Conservation (phyloP, 2,113 vertebrate genomes). For the Ailurus styani region DNA sequence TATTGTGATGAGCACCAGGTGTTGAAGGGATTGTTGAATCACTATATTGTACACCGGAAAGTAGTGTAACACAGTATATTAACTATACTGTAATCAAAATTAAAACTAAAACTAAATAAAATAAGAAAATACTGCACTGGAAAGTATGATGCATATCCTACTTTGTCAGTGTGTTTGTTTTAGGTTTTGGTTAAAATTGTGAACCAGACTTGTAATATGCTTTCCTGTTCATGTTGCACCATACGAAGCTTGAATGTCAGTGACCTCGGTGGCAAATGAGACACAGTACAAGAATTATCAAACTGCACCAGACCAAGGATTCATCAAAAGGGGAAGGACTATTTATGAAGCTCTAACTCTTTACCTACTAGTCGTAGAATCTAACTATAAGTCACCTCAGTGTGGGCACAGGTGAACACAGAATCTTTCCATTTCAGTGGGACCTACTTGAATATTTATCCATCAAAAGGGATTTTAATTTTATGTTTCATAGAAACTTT, state of each 20-base stretch:
- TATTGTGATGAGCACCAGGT: background rate
- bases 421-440: background rate
- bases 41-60: background rate
- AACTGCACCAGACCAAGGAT: background rate
- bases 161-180: background rate
- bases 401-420: background rate
- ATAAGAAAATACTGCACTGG: background rate
- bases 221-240: background rate
- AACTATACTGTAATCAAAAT: background rate
- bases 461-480: background rate
- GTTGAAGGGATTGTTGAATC: background rate
- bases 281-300: slow-evolving; percentile 11
- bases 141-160: background rate
- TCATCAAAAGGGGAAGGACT: slow-evolving; percentile 8
- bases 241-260: slow-evolving; percentile 15
- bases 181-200: background rate
- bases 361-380: background rate
- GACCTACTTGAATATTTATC: background rate
- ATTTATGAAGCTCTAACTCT: background rate
- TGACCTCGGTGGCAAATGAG: background rate
- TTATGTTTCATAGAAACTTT: background rate
- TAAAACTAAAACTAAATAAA: background rate
- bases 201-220: background rate
- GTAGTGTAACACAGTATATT: background rate
- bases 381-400: background rate